Percentiles rank a stretch among this genome's conserved stretches.
These are phyloP conservation scores for Intellagama lesueurii DNA, from an alignment of 2,797 vertebrate genomes.

Conservation along the genomic window DNA sequence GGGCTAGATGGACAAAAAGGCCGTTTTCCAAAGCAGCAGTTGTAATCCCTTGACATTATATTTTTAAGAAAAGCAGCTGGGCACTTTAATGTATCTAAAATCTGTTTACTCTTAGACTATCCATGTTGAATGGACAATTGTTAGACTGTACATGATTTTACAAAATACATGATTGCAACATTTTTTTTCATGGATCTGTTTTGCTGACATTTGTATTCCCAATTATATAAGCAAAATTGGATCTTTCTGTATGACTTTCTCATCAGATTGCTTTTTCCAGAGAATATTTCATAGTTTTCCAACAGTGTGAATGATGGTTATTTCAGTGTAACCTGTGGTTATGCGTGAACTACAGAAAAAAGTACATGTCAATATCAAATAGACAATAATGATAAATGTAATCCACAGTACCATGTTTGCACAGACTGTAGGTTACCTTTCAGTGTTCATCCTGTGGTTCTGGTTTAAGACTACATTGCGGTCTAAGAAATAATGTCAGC, in stretches of 20 bases:
- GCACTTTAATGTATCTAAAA: neutral
- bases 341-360: neutral
- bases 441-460: neutral
- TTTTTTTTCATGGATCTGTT: neutral
- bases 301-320: neutral
- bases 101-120: neutral
- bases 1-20: too few relatives aligned
- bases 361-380: neutral
- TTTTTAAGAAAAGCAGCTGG: neutral
- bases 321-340: neutral
- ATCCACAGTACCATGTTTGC: neutral
- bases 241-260: neutral
- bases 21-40: too few relatives aligned
- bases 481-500: neutral
- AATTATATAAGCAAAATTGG: neutral
- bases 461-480: neutral
- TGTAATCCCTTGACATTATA: neutral
- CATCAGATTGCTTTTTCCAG: neutral
- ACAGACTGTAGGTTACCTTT: neutral
- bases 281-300: neutral
- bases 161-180: neutral
- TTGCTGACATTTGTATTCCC: neutral
- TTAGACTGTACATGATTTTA: constrained; percentile 18
- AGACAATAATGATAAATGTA: neutral
- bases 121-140: neutral